Base-by-base conservation (phyloP, 1,140 invertebrate species). In the Laodelphax striatellus region DNA sequence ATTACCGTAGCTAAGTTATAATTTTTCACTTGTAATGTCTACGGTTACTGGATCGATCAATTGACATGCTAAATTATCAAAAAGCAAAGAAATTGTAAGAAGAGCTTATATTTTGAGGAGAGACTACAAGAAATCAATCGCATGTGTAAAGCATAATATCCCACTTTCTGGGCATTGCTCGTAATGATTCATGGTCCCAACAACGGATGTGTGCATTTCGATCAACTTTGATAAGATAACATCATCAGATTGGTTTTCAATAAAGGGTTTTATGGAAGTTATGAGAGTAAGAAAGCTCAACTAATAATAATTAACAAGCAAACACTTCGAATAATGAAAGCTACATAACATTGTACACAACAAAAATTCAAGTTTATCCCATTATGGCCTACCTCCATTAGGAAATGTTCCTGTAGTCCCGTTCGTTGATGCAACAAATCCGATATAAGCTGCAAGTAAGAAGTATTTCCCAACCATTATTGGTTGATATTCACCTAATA, bases 401-500 rank as follows among this genome's bases (percentile, higher is more conserved):
- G 58, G 34, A 17, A 63, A 60, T 56, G 65, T 22, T 62, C 58
- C 65, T 44, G 63, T 46, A 52, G 65, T 64, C 58, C 61, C 63
- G 60, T 62, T 64, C 63, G 55, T 31, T 59, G 64, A 62, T 50
- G 60, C 60, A 64, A 61, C 65, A 64, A 44, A 64, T 62, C 65
- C 65, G 55, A 66, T 55, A 60, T 54, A 64, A 57, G 61, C 65
- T 21, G 63, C 61, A n/a, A 65, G 24, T 60, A 65, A 53, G 11
- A 63, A 52, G 61, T 61, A 65, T 53, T 62, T 65, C 28, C 57
- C 59, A 46, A 61, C 42, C 64, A 65, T 65, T 16, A 52, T 59
- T 24, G 28, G 43, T 38, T 38, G 34, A 38, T 38, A 50, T 34
- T 52, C 46, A 59, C 46, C 52, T 34, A 50, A 59, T 34, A 59